These are phyloP conservation scores for Flexamia atlantica DNA, from an alignment of 2,888 invertebrate species.

Conservation along the genomic window DNA sequence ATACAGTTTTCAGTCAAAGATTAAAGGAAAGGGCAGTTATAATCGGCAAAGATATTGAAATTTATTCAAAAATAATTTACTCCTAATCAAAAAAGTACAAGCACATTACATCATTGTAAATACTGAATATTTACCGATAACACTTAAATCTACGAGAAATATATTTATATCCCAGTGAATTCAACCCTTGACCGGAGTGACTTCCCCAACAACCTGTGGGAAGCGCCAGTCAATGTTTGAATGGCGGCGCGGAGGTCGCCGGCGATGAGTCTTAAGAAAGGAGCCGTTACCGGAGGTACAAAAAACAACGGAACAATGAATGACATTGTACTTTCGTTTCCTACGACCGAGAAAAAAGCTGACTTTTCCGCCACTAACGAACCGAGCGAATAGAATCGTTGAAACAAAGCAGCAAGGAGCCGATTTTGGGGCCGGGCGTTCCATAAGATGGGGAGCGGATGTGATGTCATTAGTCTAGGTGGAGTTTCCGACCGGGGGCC, in stretches of 20 bases:
- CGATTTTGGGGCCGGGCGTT: slow-evolving; percentile 59
- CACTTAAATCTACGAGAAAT: no score
- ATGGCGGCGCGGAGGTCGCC: background rate
- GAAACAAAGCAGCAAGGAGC: slow-evolving; percentile 55
- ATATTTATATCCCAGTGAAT: no score
- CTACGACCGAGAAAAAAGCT: slow-evolving; percentile 41
- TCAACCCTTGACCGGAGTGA: no score
- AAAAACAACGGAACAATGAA: slow-evolving; percentile 57
- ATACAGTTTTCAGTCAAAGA: no score
- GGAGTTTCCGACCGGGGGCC: slow-evolving; percentile 59
- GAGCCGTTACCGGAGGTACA: slow-evolving; percentile 51
- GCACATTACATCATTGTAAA: no score
- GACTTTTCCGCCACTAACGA: slow-evolving; percentile 58
- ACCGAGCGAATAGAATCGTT: slow-evolving; percentile 58
- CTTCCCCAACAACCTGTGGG: no score
- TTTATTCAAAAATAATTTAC: no score
- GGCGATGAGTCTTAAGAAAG: slow-evolving; percentile 57
- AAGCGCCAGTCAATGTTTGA: slow-evolving; percentile 26
- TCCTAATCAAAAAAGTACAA: no score
- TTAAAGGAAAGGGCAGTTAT: no score
- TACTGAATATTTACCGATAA: no score
- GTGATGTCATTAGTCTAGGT: slow-evolving; percentile 60
- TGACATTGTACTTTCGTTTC: slow-evolving; percentile 59
- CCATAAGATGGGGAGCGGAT: slow-evolving; percentile 60
- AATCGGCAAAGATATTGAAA: no score